phyloP scores from a whole-genome alignment of 2,888 invertebrate genomes.

The Dendrolimus houi region DNA sequence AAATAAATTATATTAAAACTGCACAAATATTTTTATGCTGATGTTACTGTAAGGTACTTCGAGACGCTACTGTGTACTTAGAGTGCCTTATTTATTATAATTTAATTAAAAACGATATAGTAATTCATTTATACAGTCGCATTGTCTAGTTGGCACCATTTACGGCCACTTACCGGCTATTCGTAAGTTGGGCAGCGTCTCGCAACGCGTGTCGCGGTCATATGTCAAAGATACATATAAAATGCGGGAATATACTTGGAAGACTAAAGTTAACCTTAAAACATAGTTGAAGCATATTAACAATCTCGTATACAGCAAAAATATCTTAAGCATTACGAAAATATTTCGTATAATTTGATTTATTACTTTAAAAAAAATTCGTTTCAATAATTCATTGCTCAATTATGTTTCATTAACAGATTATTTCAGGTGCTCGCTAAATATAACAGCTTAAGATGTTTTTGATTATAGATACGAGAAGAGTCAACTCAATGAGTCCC shows the following conservation, averaged over 20 bases:
- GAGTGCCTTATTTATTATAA: conserved; percentile 54
- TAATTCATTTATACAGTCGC: conserved; percentile 60
- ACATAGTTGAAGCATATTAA: no score
- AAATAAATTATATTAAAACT: neutral
- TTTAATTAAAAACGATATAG: conserved; percentile 60
- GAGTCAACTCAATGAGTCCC: conserved; percentile 1
- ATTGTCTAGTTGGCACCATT: conserved; percentile 17
- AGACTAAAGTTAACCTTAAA: neutral
- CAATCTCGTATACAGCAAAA: conserved; percentile 3
- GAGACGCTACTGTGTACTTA: conserved; percentile 39
- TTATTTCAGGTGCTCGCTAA: no score
- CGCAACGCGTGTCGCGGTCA: neutral
- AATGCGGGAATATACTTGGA: neutral
- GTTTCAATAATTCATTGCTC: no score
- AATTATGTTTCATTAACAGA: no score
- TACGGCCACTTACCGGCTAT: no score
- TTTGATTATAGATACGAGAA: no score
- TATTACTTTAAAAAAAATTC: no score
- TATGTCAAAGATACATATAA: neutral
- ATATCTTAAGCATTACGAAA: no score
- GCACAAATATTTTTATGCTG: neutral
- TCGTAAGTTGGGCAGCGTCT: neutral
- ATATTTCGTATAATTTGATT: no score
- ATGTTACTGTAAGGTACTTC: conserved; percentile 40
- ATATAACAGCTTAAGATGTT: no score